A percentile compares a stretch with the other conserved stretches of the same genome.
phyloP scores from a whole-genome alignment of 2,797 vertebrate species.

The Amblyraja radiata region DNA sequence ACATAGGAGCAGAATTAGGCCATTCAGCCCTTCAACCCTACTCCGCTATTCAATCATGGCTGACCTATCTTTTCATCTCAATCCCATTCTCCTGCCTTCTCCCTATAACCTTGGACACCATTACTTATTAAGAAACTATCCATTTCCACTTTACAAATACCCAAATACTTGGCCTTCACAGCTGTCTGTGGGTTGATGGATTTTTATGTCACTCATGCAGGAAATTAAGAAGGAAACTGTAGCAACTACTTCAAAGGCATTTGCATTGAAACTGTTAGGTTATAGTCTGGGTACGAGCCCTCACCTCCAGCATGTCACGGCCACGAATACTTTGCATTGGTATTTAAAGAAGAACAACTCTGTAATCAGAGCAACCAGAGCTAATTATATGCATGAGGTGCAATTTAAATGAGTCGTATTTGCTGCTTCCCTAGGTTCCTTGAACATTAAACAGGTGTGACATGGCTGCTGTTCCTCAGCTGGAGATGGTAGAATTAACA shows the following conservation, averaged over 20 bases:
- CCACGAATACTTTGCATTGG: not conserved
- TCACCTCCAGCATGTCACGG: not conserved
- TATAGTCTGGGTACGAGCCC: not conserved
- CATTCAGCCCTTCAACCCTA: too few species aligned
- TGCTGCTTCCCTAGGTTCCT: constrained; percentile 48
- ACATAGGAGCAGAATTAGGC: too few species aligned
- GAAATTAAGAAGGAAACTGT: not conserved
- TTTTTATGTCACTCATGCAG: not conserved
- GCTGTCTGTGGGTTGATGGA: not conserved
- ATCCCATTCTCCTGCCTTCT: too few species aligned
- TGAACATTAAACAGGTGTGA: constrained; percentile 49
- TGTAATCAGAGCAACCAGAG: constrained; percentile 58
- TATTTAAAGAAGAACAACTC: constrained; percentile 51
- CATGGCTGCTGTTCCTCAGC: constrained; percentile 42
- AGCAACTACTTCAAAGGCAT: not conserved
- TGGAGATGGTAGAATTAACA: constrained; percentile 48
- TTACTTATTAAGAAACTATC: too few species aligned
- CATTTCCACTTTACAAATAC: too few species aligned
- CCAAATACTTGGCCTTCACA: too few species aligned
- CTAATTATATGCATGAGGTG: constrained; percentile 55
- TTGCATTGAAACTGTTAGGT: too few species aligned
- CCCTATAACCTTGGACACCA: too few species aligned
- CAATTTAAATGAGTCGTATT: constrained; percentile 54
- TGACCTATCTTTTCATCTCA: too few species aligned
- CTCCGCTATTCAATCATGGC: too few species aligned